Evolutionary conservation across 2,888 invertebrate genomes (phyloP), one percentile per base, ranked within the genome.

Genomic region (Euphydryas editha): DNA sequence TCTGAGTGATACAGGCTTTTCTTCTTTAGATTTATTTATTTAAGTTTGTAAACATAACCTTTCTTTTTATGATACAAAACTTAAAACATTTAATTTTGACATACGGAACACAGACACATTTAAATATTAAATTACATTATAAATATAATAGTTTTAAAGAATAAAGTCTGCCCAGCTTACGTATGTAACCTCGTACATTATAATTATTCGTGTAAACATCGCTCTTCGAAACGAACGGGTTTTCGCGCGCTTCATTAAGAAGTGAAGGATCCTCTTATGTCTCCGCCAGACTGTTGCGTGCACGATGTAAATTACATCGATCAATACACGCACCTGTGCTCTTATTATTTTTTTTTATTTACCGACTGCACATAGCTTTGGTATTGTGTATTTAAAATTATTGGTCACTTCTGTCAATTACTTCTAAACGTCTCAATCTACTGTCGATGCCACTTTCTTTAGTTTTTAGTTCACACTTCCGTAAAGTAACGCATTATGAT

Each of bases 231-330:
- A 47, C 57, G 39, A 58, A 51, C 58, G 37, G 57, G 57, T 49
- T 57, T 63, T 56, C 55, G 63, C 47, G 57, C 64, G 64, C 59
- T 67, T 70, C 69, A 65, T 70, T 70, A 70, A 59, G 49, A 61
- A 37, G 47, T 55, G 54, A 47, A 65, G 65, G 39, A 44, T 7
- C 13, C 56, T 17, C 67, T 64, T 24, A 51, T 63, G 36, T 36
- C 49, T 51, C 51, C 57, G 62, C 63, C 56, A 67, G 69, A 62
- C 69, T 56, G 69, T 55, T 67, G 64, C 55, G 37, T 11, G 64
- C 46, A 39, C 55, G 59, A n/a, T 20, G 46, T 59, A 44, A 47
- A 56, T 20, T n/a, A 21, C 18, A 13, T 18, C 44, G 60, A 65
- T 65, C 59, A 42, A 51, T 15, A 15, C 39, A 30, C 30, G 30